Conservation (phyloP, 2,113 vertebrate genomes). For the Acrocephalus kingi region DNA sequence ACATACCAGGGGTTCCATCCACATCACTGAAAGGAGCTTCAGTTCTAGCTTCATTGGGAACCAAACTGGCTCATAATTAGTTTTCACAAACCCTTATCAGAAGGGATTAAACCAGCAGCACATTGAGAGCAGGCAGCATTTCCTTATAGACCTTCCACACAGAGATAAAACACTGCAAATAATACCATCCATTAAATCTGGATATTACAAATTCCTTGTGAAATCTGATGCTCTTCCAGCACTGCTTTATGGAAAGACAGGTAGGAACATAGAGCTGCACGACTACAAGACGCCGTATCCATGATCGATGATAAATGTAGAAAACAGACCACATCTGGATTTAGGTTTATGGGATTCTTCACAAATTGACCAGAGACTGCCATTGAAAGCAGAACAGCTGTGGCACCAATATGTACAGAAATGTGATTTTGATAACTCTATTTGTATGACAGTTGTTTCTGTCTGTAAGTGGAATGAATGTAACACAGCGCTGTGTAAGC, state of each 20-base stretch:
- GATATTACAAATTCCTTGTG: slow-evolving; percentile 21
- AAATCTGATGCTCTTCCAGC: slow-evolving; percentile 40
- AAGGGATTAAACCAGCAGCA: neutral
- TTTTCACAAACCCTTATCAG: neutral
- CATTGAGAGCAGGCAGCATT: neutral
- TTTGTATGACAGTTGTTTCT: neutral
- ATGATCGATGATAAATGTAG: neutral
- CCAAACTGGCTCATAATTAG: neutral
- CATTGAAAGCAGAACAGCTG: neutral
- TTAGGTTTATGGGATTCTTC: slow-evolving; percentile 19
- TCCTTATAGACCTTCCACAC: neutral
- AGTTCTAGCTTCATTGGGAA: neutral
- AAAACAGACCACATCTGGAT: slow-evolving; percentile 52
- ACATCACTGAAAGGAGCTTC: neutral
- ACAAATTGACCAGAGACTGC: neutral
- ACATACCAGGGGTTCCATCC: neutral
- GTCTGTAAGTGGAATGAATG: neutral
- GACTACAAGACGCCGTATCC: neutral
- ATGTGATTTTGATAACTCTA: slow-evolving; percentile 37
- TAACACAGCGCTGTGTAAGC: neutral
- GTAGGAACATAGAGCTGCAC: neutral
- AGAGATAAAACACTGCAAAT: neutral
- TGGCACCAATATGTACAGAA: neutral
- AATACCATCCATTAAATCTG: neutral
- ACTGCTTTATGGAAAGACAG: neutral